Conservation (phyloP, 37 sponge, comb jelly and placozoan species). For the Aphrocallistes beatrix region DNA sequence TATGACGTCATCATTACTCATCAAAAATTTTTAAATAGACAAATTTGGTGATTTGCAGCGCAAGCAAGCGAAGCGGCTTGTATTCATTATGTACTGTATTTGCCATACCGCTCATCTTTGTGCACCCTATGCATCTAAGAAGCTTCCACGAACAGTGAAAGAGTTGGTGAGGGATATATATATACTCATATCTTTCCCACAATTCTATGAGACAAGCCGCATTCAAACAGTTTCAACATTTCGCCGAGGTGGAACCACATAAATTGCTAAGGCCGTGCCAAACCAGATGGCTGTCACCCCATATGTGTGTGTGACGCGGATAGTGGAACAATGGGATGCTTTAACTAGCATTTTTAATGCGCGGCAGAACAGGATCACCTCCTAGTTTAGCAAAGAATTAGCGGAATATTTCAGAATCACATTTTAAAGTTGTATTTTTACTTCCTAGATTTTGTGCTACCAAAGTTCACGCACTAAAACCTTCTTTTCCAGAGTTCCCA, state of each 20-base stretch:
- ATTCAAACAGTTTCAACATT: constrained; percentile 22
- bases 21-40: too few relatives aligned
- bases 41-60: too few relatives aligned
- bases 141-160: constrained; percentile 22
- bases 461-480: constrained; percentile 29
- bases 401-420: constrained; percentile 19
- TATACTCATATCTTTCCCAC: constrained; percentile 23
- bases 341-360: too few relatives aligned
- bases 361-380: constrained; percentile 4
- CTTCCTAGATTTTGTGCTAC: constrained; percentile 19
- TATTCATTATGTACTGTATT: constrained; percentile 26
- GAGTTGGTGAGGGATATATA: constrained; percentile 30
- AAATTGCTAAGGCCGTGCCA: constrained; percentile 22
- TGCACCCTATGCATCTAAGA: constrained; percentile 20
- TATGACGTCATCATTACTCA: too few relatives aligned
- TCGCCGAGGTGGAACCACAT: constrained; percentile 23
- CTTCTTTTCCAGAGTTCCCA: constrained; percentile 17
- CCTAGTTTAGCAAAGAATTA: constrained; percentile 21
- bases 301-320: constrained; percentile 6
- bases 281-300: constrained; percentile 29
- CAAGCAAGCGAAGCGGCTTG: too few relatives aligned
- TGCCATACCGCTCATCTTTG: constrained; percentile 28
- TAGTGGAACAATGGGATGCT: constrained; percentile 37
- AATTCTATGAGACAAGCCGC: constrained; percentile 28
- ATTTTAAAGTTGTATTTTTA: constrained; percentile 24